Percentiles rank a stretch among this genome's conserved stretches.
These are phyloP conservation scores for Xylota segnis DNA, from an alignment of 2,888 invertebrate genomes.

Conservation along the genomic window DNA sequence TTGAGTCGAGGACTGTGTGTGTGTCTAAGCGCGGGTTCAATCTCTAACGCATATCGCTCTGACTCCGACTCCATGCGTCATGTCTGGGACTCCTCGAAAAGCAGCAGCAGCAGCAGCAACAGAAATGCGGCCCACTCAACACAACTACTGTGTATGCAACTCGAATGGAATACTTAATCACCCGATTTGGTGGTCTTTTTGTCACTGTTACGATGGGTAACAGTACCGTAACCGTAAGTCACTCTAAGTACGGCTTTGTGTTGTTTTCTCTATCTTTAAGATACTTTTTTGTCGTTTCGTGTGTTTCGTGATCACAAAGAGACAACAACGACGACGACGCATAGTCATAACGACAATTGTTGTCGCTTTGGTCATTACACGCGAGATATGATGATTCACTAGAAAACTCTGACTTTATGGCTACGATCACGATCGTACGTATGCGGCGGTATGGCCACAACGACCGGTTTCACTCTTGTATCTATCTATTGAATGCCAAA, in stretches of 20 bases:
- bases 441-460: too few relatives aligned
- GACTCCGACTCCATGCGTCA: constrained; percentile 53
- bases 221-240: constrained; percentile 71
- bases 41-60: constrained; percentile 60
- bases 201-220: constrained; percentile 68
- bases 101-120: too few relatives aligned
- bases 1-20: constrained; percentile 1
- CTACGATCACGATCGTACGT: constrained; percentile 66
- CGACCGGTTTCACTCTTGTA: constrained; percentile 29
- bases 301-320: constrained; percentile 52
- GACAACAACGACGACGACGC: constrained; percentile 10
- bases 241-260: constrained; percentile 52
- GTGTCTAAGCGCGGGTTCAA: constrained; percentile 47
- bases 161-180: constrained; percentile 71
- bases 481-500: constrained; percentile 58
- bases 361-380: constrained; percentile 73
- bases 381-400: constrained; percentile 74
- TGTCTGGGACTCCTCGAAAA: constrained; percentile 41
- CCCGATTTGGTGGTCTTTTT: constrained; percentile 71
- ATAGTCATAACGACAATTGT: constrained; percentile 71
- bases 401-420: constrained; percentile 18
- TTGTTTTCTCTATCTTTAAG: constrained; percentile 25
- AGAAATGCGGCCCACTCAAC: constrained; percentile 7
- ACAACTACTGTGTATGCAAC: constrained; percentile 39
- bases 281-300: constrained; percentile 35